Conservation (phyloP, 2,113 vertebrate genomes). For the Tragulus kanchil region DNA sequence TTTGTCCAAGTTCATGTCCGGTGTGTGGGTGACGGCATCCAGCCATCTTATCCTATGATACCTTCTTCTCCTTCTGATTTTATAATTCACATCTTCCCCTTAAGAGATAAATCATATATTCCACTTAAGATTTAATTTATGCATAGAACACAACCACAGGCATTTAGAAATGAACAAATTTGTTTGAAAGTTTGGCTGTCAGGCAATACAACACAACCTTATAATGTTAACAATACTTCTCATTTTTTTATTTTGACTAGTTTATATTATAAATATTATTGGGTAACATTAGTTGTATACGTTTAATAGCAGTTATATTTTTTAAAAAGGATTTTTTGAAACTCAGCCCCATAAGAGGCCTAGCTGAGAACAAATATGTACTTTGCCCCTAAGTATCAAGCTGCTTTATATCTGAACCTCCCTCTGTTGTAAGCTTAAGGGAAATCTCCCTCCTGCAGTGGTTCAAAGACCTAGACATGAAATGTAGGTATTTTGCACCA, state of each 20-base stretch:
- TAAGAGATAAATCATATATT: no score
- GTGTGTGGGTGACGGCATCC: no score
- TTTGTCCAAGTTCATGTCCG: no score
- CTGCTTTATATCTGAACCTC: neutral
- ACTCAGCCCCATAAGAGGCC: neutral
- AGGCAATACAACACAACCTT: neutral
- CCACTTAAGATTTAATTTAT: neutral
- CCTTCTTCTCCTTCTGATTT: no score
- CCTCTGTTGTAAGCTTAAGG: constrained; percentile 52
- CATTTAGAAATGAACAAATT: neutral
- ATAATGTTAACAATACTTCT: neutral
- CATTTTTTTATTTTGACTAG: neutral
- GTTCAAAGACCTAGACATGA: constrained; percentile 58
- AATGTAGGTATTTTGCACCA: constrained; percentile 74
- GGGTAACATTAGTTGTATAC: neutral
- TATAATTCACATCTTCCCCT: no score
- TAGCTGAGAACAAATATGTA: neutral
- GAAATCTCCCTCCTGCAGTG: neutral
- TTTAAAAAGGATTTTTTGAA: neutral
- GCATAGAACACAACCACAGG: neutral
- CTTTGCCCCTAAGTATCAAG: neutral
- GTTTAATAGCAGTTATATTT: neutral
- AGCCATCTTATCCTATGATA: no score
- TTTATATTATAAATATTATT: neutral
- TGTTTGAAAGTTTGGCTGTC: neutral